Evolutionary conservation across 2,888 invertebrate species (phyloP), one percentile per base, ranked within the genome.

Genomic region (Hypselothyrea guttata): DNA sequence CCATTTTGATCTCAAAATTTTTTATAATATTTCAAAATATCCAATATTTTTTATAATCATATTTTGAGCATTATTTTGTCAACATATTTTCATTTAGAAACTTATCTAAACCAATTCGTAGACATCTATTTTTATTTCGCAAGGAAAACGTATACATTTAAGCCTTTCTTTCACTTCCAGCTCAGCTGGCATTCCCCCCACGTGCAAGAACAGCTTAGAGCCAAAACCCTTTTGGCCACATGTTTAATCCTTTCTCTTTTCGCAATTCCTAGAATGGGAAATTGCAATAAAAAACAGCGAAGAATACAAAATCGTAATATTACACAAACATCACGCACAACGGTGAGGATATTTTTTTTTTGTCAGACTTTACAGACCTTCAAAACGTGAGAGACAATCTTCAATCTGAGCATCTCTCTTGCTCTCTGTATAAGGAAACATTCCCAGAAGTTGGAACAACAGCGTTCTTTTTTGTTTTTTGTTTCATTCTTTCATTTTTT

Each of bases 251-350:
- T 57, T 22, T 22, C 22, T 5, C 22, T 22, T 22, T 7, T 66
- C 11, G 34, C 61, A 75, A 40, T 78, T 67, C 79, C 30, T n/a
- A 37, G 61, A 75, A 58, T 28, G 33, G 22, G 22, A 27, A 47
- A 35, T 62, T 58, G 64, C 58, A 60, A 74, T 66, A 76, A 62
- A 78, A 55, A 22, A 22, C 3, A 4, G 5, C 58, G 16, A 13
- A 35, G 38, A 22, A 40, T 35, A 56, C 28, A 72, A 83, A 84
- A 77, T 84, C 76, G 84, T 75, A 81, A 77, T 54, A 77, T 77
- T 77, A 52, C 48, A 70, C 84, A 63, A 84, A 77, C 71, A 66
- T 70, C 76, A 77, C 76, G 76, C 56, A 81, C 71, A 28, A 47
- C 35, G 22, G 18, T 33, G 47, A 11, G 3, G 13, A 30, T 13